Evolutionary conservation across 2,113 vertebrate genomes (phyloP).

Genomic region (Pyrgilauda ruficollis): DNA sequence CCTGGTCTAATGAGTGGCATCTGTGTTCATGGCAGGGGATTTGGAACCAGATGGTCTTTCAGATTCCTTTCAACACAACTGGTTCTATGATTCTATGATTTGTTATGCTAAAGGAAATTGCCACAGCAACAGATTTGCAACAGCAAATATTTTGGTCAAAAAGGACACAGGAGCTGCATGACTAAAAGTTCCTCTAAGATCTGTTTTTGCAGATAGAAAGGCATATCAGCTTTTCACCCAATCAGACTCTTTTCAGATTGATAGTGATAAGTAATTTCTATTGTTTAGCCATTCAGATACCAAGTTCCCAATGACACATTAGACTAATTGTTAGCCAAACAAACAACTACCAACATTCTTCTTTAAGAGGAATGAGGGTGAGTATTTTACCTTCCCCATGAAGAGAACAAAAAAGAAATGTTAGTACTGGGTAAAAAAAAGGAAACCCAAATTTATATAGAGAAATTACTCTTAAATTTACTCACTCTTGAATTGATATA

Average conservation of each 20-base stretch:
- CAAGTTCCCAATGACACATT: not conserved
- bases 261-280: not conserved
- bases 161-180: not conserved
- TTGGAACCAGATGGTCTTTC: not conserved
- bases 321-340: conserved; percentile 17
- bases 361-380: conserved; percentile 21
- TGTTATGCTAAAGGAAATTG: not conserved
- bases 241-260: conserved; percentile 24
- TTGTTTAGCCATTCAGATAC: not conserved
- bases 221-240: not conserved
- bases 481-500: not conserved
- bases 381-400: conserved; percentile 40
- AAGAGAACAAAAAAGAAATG: conserved; percentile 44
- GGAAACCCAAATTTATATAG: not conserved
- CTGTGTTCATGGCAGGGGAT: not conserved
- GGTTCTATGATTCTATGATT: not conserved
- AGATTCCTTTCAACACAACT: not conserved
- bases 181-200: not conserved
- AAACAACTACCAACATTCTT: conserved; percentile 29
- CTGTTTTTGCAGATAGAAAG: conserved; percentile 49
- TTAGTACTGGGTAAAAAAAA: conserved; percentile 12
- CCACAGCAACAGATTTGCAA: not conserved
- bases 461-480: not conserved
- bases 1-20: not conserved
- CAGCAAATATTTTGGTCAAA: not conserved